These are phyloP conservation scores for Sycophila texana DNA, from an alignment of 2,888 invertebrate species.

Conservation along the genomic window DNA sequence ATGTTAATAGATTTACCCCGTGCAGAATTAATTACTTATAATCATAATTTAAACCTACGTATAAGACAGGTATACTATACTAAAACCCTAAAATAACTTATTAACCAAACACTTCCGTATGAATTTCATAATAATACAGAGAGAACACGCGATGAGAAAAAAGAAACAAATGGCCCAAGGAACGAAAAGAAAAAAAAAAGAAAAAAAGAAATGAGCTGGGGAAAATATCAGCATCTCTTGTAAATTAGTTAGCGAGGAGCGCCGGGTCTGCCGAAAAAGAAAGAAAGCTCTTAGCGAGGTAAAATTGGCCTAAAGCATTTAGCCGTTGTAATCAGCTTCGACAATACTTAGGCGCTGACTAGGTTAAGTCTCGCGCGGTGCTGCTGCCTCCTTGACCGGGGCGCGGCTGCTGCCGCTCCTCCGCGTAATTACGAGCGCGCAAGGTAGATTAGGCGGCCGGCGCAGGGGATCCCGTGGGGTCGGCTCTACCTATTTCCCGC, in stretches of 20 bases:
- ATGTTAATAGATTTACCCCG: too few species aligned
- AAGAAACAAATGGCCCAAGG: too few species aligned
- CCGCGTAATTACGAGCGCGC: slow-evolving; percentile 56
- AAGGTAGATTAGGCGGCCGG: slow-evolving; percentile 55
- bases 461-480: slow-evolving; percentile 46
- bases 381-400: slow-evolving; percentile 34
- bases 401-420: slow-evolving; percentile 16
- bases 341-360: slow-evolving; percentile 53
- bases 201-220: too few species aligned
- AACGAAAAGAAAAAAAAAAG: too few species aligned
- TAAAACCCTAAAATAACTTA: too few species aligned
- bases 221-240: background rate
- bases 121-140: too few species aligned
- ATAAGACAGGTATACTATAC: too few species aligned
- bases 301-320: slow-evolving; percentile 53
- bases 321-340: slow-evolving; percentile 55
- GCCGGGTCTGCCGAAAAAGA: background rate
- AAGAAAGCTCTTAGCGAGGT: slow-evolving; percentile 1
- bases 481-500: background rate
- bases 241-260: slow-evolving; percentile 8
- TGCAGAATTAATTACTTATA: too few species aligned
- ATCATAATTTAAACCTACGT: too few species aligned
- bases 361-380: slow-evolving; percentile 50
- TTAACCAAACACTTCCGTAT: too few species aligned
- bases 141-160: too few species aligned